phyloP scores from a whole-genome alignment of 2,797 vertebrate species.

The Onychomys leucogaster region DNA sequence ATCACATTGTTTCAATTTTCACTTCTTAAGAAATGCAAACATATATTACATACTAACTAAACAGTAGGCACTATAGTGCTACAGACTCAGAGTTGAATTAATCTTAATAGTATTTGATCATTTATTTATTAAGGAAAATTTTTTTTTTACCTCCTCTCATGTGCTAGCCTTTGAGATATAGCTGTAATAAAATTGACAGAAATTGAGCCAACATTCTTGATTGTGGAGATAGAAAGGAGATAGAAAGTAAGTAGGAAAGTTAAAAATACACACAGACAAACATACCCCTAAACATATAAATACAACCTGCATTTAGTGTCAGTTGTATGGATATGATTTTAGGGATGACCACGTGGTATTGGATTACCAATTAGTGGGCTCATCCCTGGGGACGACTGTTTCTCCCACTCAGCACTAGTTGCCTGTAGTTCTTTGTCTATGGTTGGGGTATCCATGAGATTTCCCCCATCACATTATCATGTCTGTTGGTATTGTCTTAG shows the following conservation, averaged over 20 bases:
- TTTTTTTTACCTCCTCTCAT: not conserved
- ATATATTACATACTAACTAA: not conserved
- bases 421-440: not conserved
- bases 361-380: not conserved
- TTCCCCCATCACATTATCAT: not conserved
- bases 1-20: not conserved
- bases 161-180: not conserved
- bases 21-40: not conserved
- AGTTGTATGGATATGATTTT: not conserved
- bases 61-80: not conserved
- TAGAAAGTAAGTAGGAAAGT: not conserved
- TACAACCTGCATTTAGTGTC: not conserved
- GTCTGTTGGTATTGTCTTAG: not conserved
- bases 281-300: not conserved
- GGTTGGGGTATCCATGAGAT: not conserved
- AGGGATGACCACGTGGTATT: not conserved
- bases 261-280: not conserved
- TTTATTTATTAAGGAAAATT: slow-evolving; percentile 44
- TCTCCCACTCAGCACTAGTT: not conserved
- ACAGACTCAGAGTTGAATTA: not conserved
- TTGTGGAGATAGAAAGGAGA: not conserved
- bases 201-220: not conserved
- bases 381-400: not conserved
- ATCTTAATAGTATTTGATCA: not conserved
- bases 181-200: not conserved